These are phyloP conservation scores for Thomomys bottae DNA, from an alignment of 2,113 vertebrate species.

Conservation along the genomic window DNA sequence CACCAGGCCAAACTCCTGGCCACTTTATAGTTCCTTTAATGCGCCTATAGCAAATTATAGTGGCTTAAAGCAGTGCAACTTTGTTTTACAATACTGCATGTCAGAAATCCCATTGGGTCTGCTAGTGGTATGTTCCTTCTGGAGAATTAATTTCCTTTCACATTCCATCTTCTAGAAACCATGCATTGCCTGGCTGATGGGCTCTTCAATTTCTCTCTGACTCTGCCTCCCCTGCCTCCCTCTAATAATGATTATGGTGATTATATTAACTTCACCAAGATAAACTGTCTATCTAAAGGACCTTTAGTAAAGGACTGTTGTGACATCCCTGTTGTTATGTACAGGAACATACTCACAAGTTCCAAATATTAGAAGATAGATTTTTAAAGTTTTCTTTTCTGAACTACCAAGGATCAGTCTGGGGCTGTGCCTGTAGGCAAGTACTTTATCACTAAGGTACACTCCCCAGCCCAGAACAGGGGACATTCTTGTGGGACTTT, in stretches of 20 bases:
- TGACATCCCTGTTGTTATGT: not conserved
- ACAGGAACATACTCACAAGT: not conserved
- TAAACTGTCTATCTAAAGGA: not conserved
- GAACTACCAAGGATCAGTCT: not conserved
- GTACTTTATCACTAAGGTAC: not conserved
- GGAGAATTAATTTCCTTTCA: not conserved
- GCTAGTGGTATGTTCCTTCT: not conserved
- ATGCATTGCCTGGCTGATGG: not conserved
- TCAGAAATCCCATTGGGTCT: not conserved
- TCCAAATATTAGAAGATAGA: not conserved
- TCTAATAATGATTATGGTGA: not conserved
- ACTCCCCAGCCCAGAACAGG: not conserved
- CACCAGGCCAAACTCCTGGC: too few species aligned
- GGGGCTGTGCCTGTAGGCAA: not conserved
- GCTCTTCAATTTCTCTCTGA: not conserved
- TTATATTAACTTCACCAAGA: not conserved
- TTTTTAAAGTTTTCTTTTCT: not conserved
- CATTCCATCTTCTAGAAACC: not conserved
- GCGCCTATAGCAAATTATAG: constrained; percentile 4
- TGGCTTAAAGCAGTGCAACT: not conserved
- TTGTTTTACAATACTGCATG: not conserved
- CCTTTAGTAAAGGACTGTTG: not conserved
- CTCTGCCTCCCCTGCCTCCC: not conserved
- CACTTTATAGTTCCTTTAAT: too few species aligned
- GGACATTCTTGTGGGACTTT: not conserved